These are phyloP conservation scores for Falcaria lacertinaria DNA, from an alignment of 2,888 invertebrate genomes.

Conservation along the genomic window DNA sequence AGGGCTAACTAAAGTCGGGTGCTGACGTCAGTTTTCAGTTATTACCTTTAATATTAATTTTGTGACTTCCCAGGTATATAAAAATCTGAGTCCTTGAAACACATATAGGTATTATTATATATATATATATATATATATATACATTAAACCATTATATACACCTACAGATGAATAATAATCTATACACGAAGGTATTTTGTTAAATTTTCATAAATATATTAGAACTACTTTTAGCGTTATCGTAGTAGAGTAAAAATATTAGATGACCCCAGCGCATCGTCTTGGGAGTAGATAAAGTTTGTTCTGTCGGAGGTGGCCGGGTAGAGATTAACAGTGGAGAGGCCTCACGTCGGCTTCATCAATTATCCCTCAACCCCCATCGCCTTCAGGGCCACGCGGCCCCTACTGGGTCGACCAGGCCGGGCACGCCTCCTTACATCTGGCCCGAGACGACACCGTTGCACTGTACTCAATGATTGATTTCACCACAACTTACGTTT, in stretches of 20 bases:
- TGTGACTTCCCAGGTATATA: no score
- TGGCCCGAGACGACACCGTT: constrained; percentile 21
- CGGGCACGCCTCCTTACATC: constrained; percentile 37
- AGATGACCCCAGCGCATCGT: constrained; percentile 29
- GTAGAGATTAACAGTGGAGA: constrained; percentile 48
- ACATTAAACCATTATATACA: no score
- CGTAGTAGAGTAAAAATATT: constrained; percentile 22
- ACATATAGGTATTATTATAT: no score
- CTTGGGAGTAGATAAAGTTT: constrained; percentile 47
- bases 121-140: no score
- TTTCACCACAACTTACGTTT: background rate
- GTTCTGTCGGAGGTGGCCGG: constrained; percentile 43
- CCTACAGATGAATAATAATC: no score
- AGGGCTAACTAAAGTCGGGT: background rate
- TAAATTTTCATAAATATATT: no score
- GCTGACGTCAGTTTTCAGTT: background rate
- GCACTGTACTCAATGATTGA: constrained; percentile 14
- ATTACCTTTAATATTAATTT: background rate
- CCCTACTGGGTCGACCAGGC: constrained; percentile 25
- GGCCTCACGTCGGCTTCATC: constrained; percentile 61
- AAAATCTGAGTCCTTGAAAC: no score
- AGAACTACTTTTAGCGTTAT: background rate
- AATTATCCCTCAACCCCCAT: constrained; percentile 46
- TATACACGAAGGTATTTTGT: no score
- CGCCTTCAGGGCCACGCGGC: constrained; percentile 12